Evolutionary conservation across 30 jellyfish, hydroid and myxozoan species (phyloP), one percentile per base, ranked within the genome.

Genomic region (Aurelia aurita complex sp. Pacific): DNA sequence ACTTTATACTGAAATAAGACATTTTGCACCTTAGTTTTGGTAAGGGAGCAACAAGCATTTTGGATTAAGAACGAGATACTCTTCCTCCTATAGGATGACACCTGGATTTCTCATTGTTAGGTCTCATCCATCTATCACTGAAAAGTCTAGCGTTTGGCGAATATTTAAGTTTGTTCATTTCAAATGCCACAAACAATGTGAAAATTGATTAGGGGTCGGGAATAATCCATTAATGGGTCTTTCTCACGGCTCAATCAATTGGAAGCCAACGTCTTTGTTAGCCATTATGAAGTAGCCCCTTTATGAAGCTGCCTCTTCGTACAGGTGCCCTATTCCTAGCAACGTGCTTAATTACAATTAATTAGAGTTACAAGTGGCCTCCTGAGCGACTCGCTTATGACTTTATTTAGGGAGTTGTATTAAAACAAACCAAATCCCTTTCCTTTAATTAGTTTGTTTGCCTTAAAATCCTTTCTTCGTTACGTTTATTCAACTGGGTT

Each of bases 301-400:
- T 77, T 77, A 77, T 77, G 87, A 77, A 51, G 2, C 34, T 29
- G 87, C 87, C 87, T 77, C 87, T 57, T 35, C 67, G 61, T 77
- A 67, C 87, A 77, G 87, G 87, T 77, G 87, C 77, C 87, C 79
- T 62, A 10, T 55, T 19, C 67, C 64, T 77, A 34, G 77, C 87
- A 77, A 61, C 87, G 87, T 77, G 87, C 73, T 53, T 33, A 77
- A 77, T 77, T 77, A 77, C 62, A 59, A 77, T 77, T 71, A 62
- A 77, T 77, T 77, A 77, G 53, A 62, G 87, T 36, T 29, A 67
- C 87, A 77, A 77, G 87, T 77, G 87, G 87, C 87, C 87, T 77
- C 68, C 87, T 64, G 87, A 61, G 87, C 18, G 52, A 77, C 87
- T 60, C 52, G 9, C 53, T 10, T 33, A 23, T 23, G 6, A 23